phyloP scores from a whole-genome alignment of 2,797 vertebrate genomes.

The Trematomus bernacchii region DNA sequence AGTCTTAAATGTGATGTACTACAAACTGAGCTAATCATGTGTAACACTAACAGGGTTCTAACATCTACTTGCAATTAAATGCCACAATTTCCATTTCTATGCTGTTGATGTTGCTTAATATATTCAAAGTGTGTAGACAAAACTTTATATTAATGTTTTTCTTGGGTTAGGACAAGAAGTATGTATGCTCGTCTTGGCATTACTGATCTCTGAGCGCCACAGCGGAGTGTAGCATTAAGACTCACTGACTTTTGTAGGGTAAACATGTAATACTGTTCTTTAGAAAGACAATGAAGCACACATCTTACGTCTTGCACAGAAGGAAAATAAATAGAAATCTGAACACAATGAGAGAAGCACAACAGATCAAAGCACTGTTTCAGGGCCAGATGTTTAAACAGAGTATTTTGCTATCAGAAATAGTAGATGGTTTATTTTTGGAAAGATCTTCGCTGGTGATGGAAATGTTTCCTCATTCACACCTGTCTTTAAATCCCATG shows the following conservation, averaged over 20 bases:
- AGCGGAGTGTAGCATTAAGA: conserved; percentile 28
- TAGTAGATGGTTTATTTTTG: conserved; percentile 29
- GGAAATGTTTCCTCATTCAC: conserved; percentile 11
- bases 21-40: conserved; percentile 21
- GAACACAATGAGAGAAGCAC: conserved; percentile 40
- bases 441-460: neutral
- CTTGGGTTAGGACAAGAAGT: conserved; percentile 16
- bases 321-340: neutral
- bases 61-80: conserved; percentile 27
- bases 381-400: conserved; percentile 8
- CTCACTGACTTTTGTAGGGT: neutral
- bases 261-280: neutral
- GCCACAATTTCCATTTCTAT: conserved; percentile 34
- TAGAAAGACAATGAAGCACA: conserved; percentile 9
- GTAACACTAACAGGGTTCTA: conserved; percentile 35
- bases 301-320: neutral
- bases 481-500: conserved; percentile 18
- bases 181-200: conserved; percentile 12
- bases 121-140: conserved; percentile 1
- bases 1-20: conserved; percentile 53
- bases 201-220: conserved; percentile 9
- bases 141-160: conserved; percentile 22
- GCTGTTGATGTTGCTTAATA: conserved; percentile 44
- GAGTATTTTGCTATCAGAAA: conserved; percentile 60
- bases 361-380: conserved; percentile 6